phyloP scores from a whole-genome alignment of 2,113 vertebrate species.

The Drymodes brunneopygia region DNA sequence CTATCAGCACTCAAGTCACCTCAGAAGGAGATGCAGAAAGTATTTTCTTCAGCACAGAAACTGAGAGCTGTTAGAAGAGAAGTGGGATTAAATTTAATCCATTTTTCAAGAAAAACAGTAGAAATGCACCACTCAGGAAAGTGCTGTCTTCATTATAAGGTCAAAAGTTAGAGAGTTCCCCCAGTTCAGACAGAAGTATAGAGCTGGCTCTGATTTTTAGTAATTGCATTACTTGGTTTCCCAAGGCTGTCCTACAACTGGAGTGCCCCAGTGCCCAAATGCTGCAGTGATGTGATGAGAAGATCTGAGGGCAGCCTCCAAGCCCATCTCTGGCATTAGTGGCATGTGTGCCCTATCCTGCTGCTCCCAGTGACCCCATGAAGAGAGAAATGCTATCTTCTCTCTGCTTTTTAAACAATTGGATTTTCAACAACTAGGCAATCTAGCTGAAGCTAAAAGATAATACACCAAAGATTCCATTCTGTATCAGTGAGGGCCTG shows the following conservation, averaged over 20 bases:
- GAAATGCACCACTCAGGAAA: neutral
- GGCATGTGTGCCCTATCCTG: neutral
- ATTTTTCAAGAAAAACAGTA: neutral
- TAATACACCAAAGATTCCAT: neutral
- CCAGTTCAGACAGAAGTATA: neutral
- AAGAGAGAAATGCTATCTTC: neutral
- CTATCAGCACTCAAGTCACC: neutral
- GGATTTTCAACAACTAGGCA: neutral
- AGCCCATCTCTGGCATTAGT: neutral
- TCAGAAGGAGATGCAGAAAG: neutral
- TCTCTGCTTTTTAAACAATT: neutral
- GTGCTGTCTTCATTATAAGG: neutral
- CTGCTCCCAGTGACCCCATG: neutral
- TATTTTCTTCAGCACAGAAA: neutral
- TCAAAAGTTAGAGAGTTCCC: neutral
- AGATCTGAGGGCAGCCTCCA: neutral
- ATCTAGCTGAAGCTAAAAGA: neutral
- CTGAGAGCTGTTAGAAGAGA: neutral
- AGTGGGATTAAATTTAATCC: neutral
- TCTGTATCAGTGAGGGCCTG: neutral
- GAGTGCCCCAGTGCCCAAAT: neutral
- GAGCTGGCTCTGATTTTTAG: neutral
- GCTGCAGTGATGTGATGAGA: accelerated
- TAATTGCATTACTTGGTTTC: neutral
- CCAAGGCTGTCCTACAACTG: neutral